Conservation (phyloP, 2,113 vertebrate species). For the Tupaia tana region DNA sequence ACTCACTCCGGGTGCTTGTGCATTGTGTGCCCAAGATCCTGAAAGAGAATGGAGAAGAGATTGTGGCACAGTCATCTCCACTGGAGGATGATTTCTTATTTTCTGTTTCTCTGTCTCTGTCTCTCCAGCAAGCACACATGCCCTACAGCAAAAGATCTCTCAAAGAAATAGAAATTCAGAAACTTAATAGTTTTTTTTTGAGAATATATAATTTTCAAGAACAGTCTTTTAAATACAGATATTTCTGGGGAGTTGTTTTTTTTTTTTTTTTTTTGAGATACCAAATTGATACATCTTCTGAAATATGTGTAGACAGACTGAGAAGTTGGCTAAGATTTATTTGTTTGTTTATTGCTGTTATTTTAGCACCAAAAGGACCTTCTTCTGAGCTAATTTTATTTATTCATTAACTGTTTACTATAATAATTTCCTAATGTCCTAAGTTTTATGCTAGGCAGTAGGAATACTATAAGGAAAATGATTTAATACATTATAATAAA, state of each 20-base stretch:
- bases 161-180: not conserved
- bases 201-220: not conserved
- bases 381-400: conserved; percentile 20
- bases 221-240: not conserved
- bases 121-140: no score
- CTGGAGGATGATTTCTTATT: no score
- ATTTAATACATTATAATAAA: not conserved
- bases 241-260: not conserved
- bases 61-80: no score
- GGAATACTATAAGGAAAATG: not conserved
- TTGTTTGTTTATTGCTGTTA: not conserved
- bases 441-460: conserved; percentile 12
- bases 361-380: not conserved
- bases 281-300: not conserved
- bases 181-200: conserved; percentile 17
- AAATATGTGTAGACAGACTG: not conserved
- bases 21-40: no score
- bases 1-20: no score
- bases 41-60: no score
- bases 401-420: conserved; percentile 22
- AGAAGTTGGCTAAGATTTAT: not conserved
- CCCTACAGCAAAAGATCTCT: no score
- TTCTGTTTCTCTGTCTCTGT: no score
- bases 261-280: not conserved
- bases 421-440: not conserved